Evolutionary conservation across 2,888 invertebrate species (phyloP), one percentile per base, ranked within the genome.

Genomic region (Drosophila sordidula): DNA sequence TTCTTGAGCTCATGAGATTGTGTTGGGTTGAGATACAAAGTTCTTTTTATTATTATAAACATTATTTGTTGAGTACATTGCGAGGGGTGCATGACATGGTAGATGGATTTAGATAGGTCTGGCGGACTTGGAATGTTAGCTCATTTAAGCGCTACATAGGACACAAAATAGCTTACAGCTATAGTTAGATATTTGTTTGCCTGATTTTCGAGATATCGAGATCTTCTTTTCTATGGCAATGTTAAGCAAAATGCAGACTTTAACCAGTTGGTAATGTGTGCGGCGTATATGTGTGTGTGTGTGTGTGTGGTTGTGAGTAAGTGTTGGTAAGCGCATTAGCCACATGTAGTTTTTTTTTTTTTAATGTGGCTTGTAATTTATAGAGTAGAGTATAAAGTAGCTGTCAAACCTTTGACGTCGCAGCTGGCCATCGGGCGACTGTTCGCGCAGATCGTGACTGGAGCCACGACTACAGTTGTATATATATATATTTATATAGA

Each of bases 401-500:
- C 80, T 79, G 80, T 94, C 95, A 93, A 94, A 96, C 96, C 96
- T 96, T 94, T 95, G 95, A 91, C 95, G 95, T 92, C 96, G 94
- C 91, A 93, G 93, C 83, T 94, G 93, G 87, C 94, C 94, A 92
- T 96, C 96, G 75, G 96, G 95, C 87, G 96, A 95, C 81, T 94
- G 94, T 87, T 96, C 96, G 86, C 94, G 93, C 85, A 95, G 93
- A 92, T 96, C 95, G 93, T 95, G 95, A 93, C 95, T 95, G 78
- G 95, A 95, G 89, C 95, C 95, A 91, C 95, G 95, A 90, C 95
- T 95, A 69, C 64, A 51, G 46, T 59, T 55, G 56, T 76, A 38
- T 52, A 38, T 54, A 41, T 14, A 38, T 36, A 36, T 36, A 14
- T 36, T 29, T 29, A 29, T 29, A 29, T 29, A 63, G 22, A 47